These are phyloP conservation scores for Conger conger DNA, from an alignment of 2,113 vertebrate species.

Conservation along the genomic window DNA sequence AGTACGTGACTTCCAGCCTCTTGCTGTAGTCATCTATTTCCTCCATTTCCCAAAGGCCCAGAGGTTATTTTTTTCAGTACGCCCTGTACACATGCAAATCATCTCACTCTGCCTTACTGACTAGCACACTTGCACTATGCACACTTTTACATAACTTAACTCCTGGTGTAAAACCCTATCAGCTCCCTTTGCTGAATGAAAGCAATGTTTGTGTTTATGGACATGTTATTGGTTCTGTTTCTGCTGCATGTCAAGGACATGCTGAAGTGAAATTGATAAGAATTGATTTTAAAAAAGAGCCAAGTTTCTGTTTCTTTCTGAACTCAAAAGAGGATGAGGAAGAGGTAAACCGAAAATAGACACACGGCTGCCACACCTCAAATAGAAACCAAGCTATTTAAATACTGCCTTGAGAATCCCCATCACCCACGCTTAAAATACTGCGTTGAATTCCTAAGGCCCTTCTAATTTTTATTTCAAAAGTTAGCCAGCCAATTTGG, in stretches of 20 bases:
- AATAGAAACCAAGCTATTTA: background rate
- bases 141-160: background rate
- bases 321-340: background rate
- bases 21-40: background rate
- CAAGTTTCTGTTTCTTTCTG: background rate
- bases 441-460: slow-evolving; percentile 17
- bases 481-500: background rate
- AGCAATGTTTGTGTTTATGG: slow-evolving; percentile 7
- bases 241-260: background rate
- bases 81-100: background rate
- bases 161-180: background rate
- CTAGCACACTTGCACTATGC: background rate
- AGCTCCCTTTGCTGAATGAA: background rate
- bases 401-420: background rate
- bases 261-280: background rate
- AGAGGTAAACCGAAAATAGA: background rate
- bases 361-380: background rate
- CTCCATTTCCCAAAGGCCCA: slow-evolving; percentile 3
- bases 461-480: background rate
- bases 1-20: slow-evolving; percentile 22
- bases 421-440: slow-evolving; percentile 20
- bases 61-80: background rate
- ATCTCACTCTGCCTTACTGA: background rate
- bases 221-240: background rate
- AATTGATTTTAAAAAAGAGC: background rate